Conservation (phyloP, 2,888 invertebrate genomes). For the Xestia c-nigrum region DNA sequence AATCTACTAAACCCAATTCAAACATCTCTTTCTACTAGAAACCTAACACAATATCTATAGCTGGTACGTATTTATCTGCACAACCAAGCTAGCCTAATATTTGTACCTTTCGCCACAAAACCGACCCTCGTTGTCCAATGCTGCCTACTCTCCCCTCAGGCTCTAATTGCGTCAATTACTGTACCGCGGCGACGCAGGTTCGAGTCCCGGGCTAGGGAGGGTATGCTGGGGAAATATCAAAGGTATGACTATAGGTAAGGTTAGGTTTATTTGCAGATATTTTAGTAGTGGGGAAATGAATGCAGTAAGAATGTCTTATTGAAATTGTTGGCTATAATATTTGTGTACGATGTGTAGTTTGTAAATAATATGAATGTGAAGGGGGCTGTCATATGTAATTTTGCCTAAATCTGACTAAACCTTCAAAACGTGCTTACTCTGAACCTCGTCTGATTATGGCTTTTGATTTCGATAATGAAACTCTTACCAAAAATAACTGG, state of each 20-base stretch:
- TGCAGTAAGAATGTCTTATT: not conserved
- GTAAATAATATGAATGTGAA: not conserved
- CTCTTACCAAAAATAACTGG: too few species aligned
- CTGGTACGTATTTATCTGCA: slow-evolving; percentile 16
- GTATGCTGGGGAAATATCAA: slow-evolving; percentile 31
- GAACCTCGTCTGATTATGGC: too few species aligned
- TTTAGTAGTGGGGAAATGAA: not conserved
- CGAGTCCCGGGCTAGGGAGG: slow-evolving; percentile 38
- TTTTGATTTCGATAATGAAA: too few species aligned
- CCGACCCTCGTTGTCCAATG: slow-evolving; percentile 68
- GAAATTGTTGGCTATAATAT: not conserved
- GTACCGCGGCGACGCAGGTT: slow-evolving; percentile 62
- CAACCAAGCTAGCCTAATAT: slow-evolving; percentile 48
- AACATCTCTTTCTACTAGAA: not conserved
- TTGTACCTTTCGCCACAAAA: slow-evolving; percentile 66
- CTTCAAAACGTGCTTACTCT: too few species aligned
- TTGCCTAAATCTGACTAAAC: too few species aligned
- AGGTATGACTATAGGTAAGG: slow-evolving; percentile 18
- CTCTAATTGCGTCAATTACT: slow-evolving; percentile 84
- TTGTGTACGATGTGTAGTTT: not conserved
- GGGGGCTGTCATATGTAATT: not conserved
- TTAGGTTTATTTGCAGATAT: not conserved
- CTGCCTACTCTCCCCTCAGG: slow-evolving; percentile 65
- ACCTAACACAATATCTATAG: slow-evolving; percentile 18
- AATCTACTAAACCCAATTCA: slow-evolving; percentile 19